Base-by-base conservation (phyloP, 1,140 invertebrate genomes). In the Semibalanus balanoides region DNA sequence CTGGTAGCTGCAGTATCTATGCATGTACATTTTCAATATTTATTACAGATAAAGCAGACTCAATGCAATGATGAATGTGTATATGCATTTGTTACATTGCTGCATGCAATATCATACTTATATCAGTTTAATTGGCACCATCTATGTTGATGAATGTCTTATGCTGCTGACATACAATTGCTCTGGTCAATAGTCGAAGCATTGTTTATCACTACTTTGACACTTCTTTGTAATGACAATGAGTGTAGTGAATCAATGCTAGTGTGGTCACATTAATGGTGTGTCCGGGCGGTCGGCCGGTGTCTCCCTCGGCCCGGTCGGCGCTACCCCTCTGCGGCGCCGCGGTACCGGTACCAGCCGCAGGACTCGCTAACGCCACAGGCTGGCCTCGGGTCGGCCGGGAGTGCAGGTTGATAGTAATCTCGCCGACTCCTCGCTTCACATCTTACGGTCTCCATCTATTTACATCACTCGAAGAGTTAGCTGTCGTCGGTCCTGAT, bases 111-210 rank as follows among this genome's bases (percentile, higher is more conserved):
- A 64, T 1, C 22, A 64, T 64, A 25, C 22, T n/a, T n/a, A n/a
- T 64, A 25, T 64, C 14, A 64, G 51, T 22, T 64, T 64, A 64
- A 64, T 64, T 7, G 51, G 51, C 51, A 22, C 22, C 3, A 25
- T 64, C 51, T 19, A 3, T 1, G 14, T 64, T 64, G 51, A 64
- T 25, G 3, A 22, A 22, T 64, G 51, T 19, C 22, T 25, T 64
- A 64, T 64, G 51, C 51, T 64, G 77, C 87, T 88, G 73, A 76
- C 70, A 75, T 76, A 80, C 31, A 76, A 75, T n/a, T n/a, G n/a
- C n/a, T n/a, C n/a, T n/a, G n/a, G n/a, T n/a, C n/a, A n/a, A n/a
- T n/a, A n/a, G n/a, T n/a, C n/a, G n/a, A n/a, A n/a, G n/a, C n/a
- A n/a, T n/a, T n/a, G n/a, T n/a, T n/a, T n/a, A n/a, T n/a, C n/a